These are phyloP conservation scores for Calonectris borealis DNA, from an alignment of 2,113 vertebrate species.

Conservation along the genomic window DNA sequence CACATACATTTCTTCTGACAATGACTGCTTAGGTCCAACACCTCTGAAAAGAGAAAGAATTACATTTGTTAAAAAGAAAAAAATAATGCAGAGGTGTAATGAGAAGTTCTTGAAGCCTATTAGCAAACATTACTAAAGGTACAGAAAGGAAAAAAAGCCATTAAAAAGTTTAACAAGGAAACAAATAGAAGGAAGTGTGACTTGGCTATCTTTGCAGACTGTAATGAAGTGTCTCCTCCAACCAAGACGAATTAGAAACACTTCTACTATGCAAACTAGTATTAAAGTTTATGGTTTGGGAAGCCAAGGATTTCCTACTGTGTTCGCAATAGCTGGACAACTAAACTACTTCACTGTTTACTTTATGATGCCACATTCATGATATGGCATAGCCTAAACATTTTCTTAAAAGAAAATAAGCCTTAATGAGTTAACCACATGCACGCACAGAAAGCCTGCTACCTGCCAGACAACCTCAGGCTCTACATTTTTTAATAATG, in stretches of 20 bases:
- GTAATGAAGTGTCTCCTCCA: not conserved
- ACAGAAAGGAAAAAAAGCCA: not conserved
- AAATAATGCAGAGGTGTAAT: not conserved
- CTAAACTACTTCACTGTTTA: slow-evolving; percentile 39
- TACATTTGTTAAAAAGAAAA: not conserved
- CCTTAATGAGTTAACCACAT: slow-evolving; percentile 60
- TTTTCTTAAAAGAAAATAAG: slow-evolving; percentile 43
- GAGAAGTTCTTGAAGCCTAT: not conserved
- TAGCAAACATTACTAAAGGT: not conserved
- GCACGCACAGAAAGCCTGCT: slow-evolving; percentile 7
- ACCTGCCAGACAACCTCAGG: slow-evolving; percentile 58
- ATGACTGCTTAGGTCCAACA: not conserved
- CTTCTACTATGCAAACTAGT: slow-evolving; percentile 31
- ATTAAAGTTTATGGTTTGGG: slow-evolving; percentile 34
- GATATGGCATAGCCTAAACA: slow-evolving; percentile 26
- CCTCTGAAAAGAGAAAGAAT: not conserved
- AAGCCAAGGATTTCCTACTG: slow-evolving; percentile 34
- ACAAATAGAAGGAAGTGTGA: not conserved
- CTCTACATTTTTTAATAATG: slow-evolving; percentile 59
- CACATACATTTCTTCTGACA: not conserved
- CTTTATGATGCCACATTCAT: slow-evolving; percentile 42
- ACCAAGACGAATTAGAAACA: slow-evolving; percentile 11
- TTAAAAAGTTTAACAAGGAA: not conserved
- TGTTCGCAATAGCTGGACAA: slow-evolving; percentile 39
- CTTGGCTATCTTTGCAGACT: not conserved